Evolutionary conservation across 2,113 vertebrate species (phyloP), one percentile per base, ranked within the genome.

Genomic region (Bambusicola thoracicus): DNA sequence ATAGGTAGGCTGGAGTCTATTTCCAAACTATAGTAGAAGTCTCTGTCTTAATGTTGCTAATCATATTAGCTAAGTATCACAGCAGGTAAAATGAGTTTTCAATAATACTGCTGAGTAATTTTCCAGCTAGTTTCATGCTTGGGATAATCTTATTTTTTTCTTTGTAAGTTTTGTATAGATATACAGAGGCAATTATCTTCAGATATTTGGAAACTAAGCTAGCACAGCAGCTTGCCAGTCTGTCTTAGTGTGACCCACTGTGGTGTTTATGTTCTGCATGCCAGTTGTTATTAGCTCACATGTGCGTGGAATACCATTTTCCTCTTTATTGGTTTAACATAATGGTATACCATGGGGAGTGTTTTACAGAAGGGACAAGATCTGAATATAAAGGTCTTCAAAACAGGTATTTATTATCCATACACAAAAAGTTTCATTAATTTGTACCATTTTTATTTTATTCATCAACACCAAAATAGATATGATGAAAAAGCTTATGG

Each of bases 281-380:
- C 93, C 96, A 86, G 91, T 96, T 96, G 96, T 96, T 96, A 97
- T 97, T 97, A 97, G 91, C 76, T 95, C 88, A 94, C 75, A 77
- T 91, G 86, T 92, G 86, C 49, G 0, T 94, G 73, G 94, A 94
- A 96, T 96, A 73, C 72, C 79, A 94, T 94, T 96, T 96, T 95
- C 92, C 87, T 91, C 93, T 86, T 96, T 96, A 96, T 65, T 96
- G 78, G 73, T 94, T 95, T 96, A 82, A 92, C 74, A 93, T 81
- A 92, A 96, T 92, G 80, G 63, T 81, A 86, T 93, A 80, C 72
- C 65, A 86, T 30, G 72, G 69, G n/a, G 93, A 94, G 56, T 62
- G 62, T 95, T 93, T 91, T 88, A 86, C 66, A 65, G 75, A 89
- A 80, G 80, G 88, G 75, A 86, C 11, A 86, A 58, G 78, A 72